Base-by-base conservation (phyloP, 2,888 invertebrate species). In the Philonicus albiceps region DNA sequence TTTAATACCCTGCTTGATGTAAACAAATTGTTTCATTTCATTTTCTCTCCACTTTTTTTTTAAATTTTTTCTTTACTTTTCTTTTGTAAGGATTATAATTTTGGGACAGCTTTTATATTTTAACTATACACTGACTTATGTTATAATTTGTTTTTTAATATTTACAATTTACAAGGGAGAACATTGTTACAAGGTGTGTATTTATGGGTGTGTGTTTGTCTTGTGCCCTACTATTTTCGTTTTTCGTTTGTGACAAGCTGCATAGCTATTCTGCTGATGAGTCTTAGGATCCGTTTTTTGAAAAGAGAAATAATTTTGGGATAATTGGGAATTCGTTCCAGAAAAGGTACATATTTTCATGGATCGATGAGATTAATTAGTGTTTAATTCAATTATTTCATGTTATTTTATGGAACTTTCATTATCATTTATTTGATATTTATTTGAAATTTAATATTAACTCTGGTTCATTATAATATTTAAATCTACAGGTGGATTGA, bases 151-250 rank as follows among this genome's bases (percentile, higher is more conserved):
- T 74, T 74, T n/a, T 74, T 74, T 31, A 22, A 49, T 80, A 80
- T 80, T 80, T 80, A 80, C 80, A 80, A 80, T 80, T 80, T 80
- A 80, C 80, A 80, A 22, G 80, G 27, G 43, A 27, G n/a, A 22
- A 80, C 43, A 80, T 22, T 80, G 49, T 80, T 53, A 80, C 80
- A 80, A 16, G 31, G 19, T 74, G 74, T 74, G 19, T 74, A 8
- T 73, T n/a, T 72, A 27, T 72, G 27, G 11, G 31, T 73, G 16
- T 73, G 31, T 31, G 72, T 27, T 5, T 64, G 64, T 73, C 27
- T 27, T 73, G 72, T 34, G 74, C 19, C 64, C 64, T 64, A 64
- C 19, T 64, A 64, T 22, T 64, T n/a, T 64, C n/a, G 19, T 22
- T 55, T 55, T 19, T 22, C 6, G 64, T 53, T n/a, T 53, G 13